Evolutionary conservation across 1,140 invertebrate genomes (phyloP), one percentile per base, ranked within the genome.

Genomic region (Rhagoletis zephyria): DNA sequence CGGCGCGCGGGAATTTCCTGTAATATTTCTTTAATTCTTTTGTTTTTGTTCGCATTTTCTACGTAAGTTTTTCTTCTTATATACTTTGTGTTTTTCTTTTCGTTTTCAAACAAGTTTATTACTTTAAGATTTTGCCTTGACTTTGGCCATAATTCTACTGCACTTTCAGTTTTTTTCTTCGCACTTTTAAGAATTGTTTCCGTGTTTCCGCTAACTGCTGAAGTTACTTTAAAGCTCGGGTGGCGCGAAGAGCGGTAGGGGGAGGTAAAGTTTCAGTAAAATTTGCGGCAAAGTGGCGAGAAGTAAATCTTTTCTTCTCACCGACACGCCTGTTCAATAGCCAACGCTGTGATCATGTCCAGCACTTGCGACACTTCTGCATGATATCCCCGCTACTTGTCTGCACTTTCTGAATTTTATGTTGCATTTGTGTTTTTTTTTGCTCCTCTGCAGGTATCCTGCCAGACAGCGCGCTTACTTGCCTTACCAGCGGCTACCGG

Each of bases 61-160:
- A 5, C 10, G 51, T 56, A 7, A 5, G 7, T 81, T 56, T 16
- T 85, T 19, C 59, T 63, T 63, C 51, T 45, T 85, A 30, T 12
- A 60, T 85, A 56, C 74, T 81, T 74, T 74, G 56, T 85, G 85
- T 45, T 85, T 61, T 85, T 63, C 51, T 42, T 85, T 85, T 19
- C 19, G 45, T 85, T 85, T 61, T 61, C 10, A 42, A 45, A 45
- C 30, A 60, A 85, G 12, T 63, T 85, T 85, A 85, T 63, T 63
- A 45, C 60, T 85, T 85, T 61, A 85, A 85, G 85, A 60, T 61
- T 85, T 85, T 30, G 85, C 85, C 85, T 85, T 85, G 85, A 85
- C 85, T 85, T 85, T 85, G 85, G 19, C 4, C 85, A 85, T 85
- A 61, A 61, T 85, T 85, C 16, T 61, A 9, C 7, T 1, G 42